phyloP scores from a whole-genome alignment of 2,113 vertebrate species.

The Neomonachus schauinslandi region DNA sequence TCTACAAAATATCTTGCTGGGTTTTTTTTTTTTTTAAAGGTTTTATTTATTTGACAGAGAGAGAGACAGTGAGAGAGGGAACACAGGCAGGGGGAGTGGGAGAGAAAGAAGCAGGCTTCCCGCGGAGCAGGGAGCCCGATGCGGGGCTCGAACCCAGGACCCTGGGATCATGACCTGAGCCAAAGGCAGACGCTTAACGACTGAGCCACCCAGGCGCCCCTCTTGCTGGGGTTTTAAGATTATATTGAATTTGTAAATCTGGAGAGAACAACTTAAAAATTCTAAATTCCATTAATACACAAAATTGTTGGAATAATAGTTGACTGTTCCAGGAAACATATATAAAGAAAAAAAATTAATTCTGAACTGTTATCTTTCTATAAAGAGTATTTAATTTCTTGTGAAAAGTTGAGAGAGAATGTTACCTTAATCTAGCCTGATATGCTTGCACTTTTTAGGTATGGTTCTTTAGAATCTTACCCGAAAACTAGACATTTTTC shows the following conservation, averaged over 20 bases:
- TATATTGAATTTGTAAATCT: neutral
- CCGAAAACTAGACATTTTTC: neutral
- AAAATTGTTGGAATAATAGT: neutral
- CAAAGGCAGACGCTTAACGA: too few species aligned
- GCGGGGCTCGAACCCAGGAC: too few species aligned
- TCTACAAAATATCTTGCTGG: neutral
- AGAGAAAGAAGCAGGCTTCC: too few species aligned
- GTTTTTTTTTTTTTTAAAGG: too few species aligned
- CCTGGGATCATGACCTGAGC: too few species aligned
- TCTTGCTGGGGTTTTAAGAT: neutral
- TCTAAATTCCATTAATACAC: neutral
- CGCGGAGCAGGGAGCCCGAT: too few species aligned
- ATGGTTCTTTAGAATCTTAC: neutral
- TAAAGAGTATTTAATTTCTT: neutral
- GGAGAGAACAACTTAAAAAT: neutral
- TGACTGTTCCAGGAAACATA: neutral
- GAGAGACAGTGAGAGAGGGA: too few species aligned
- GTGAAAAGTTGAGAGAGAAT: neutral
- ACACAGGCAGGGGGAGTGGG: too few species aligned
- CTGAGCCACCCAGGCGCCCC: too few species aligned
- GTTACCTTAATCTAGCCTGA: neutral
- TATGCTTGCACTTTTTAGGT: neutral
- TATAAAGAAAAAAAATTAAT: neutral
- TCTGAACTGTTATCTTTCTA: neutral
- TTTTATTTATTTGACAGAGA: too few species aligned